Evolutionary conservation across 2,888 invertebrate species (phyloP).

Genomic region (Hermaeophaga mercurialis): DNA sequence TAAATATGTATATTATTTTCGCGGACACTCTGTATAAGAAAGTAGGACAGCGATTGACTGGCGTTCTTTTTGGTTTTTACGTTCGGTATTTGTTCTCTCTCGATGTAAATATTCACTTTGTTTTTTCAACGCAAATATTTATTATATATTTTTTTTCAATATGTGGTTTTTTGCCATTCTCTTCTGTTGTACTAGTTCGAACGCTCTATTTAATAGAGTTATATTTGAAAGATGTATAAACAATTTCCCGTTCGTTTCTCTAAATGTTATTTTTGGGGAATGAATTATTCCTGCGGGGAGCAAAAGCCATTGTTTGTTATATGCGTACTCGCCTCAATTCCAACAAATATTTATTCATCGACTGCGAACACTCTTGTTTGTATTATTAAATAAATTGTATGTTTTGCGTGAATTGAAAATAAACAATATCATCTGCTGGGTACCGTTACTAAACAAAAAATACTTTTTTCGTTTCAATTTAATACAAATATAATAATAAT

Average conservation of each 20-base stretch:
- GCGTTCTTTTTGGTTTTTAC: too few species aligned
- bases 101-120: too few species aligned
- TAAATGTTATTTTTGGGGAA: slow-evolving; percentile 16
- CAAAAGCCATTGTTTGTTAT: slow-evolving; percentile 19
- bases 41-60: too few species aligned
- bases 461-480: background rate
- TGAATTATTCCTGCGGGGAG: slow-evolving; percentile 18
- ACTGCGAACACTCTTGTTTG: slow-evolving; percentile 16
- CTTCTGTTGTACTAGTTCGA: too few species aligned
- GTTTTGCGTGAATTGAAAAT: slow-evolving; percentile 28
- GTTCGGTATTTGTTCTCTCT: too few species aligned
- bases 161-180: too few species aligned
- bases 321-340: slow-evolving; percentile 19
- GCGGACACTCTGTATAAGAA: too few species aligned
- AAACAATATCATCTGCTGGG: slow-evolving; percentile 21
- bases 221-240: background rate
- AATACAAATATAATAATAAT: too few species aligned
- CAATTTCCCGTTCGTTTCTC: slow-evolving; percentile 4
- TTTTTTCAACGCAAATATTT: too few species aligned
- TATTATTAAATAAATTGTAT: slow-evolving; percentile 24
- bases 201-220: too few species aligned
- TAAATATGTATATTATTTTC: too few species aligned
- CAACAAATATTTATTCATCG: slow-evolving; percentile 25
- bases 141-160: too few species aligned
- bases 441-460: slow-evolving; percentile 1